Conservation (phyloP, 2,888 invertebrate genomes). For the Notodonta ziczac region DNA sequence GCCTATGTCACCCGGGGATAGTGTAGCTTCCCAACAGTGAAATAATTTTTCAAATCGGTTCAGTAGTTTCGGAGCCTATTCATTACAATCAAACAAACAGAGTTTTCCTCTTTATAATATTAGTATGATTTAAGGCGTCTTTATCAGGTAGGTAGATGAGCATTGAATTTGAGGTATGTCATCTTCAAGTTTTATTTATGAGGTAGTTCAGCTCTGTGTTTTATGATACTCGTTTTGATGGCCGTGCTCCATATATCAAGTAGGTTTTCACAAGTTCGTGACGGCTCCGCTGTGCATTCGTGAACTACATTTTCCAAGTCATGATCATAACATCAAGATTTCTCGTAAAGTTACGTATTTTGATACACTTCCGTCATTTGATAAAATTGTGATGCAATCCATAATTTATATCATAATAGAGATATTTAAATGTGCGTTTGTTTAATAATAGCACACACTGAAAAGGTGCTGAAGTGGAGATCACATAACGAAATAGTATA, state of each 20-base stretch:
- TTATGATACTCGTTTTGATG: conserved; percentile 7
- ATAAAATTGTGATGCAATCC: conserved; percentile 48
- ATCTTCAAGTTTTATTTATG: neutral
- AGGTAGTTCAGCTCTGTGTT: conserved; percentile 3
- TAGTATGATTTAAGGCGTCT: too few relatives aligned
- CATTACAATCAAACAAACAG: too few relatives aligned
- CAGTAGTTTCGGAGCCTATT: too few relatives aligned
- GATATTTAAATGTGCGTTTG: conserved; percentile 23
- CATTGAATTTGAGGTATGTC: neutral
- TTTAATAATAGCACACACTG: neutral
- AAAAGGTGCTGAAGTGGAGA: neutral
- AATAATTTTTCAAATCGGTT: too few relatives aligned
- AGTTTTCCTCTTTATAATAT: too few relatives aligned
- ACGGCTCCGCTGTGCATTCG: conserved; percentile 37
- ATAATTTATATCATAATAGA: conserved; percentile 24
- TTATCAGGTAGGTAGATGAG: neutral
- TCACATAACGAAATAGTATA: neutral
- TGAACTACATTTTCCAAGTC: conserved; percentile 52
- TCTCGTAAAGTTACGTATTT: conserved; percentile 44
- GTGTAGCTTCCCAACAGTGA: too few relatives aligned
- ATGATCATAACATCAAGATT: conserved; percentile 46
- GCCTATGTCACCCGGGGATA: too few relatives aligned
- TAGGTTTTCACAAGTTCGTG: conserved; percentile 43
- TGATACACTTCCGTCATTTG: conserved; percentile 63
- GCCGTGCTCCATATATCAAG: conserved; percentile 17